Evolutionary conservation across 2,797 vertebrate species (phyloP).

Genomic region (Clarias pachynema): DNA sequence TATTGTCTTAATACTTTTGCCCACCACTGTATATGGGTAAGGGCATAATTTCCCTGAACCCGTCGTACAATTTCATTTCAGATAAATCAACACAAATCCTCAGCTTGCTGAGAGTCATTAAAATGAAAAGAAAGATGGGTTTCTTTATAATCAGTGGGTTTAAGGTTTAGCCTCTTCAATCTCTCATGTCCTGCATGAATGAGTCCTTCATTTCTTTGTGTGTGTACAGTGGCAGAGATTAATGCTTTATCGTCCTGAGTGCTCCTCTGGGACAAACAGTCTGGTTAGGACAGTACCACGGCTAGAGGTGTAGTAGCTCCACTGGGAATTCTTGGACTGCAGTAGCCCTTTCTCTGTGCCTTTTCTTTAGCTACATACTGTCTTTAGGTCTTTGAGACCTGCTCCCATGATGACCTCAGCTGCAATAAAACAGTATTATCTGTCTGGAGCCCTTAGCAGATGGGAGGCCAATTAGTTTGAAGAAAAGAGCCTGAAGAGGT

Average conservation of each 20-base stretch:
- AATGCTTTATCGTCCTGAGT: conserved; percentile 17
- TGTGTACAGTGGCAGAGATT: conserved; percentile 43
- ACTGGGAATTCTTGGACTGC: conserved; percentile 38
- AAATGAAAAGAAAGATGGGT: conserved; percentile 1
- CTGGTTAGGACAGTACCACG: conserved; percentile 47
- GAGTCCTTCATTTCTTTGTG: conserved; percentile 15
- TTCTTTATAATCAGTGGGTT: conserved; percentile 20
- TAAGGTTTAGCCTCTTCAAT: conserved; percentile 13
- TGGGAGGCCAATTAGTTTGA: conserved; percentile 73
- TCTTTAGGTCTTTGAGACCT: conserved; percentile 14
- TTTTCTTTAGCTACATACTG: conserved; percentile 7
- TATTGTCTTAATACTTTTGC: too few species aligned
- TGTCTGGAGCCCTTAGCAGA: conserved; percentile 70
- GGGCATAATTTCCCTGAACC: not conserved
- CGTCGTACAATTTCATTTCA: not conserved
- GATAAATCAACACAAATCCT: not conserved
- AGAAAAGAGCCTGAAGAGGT: conserved; percentile 47
- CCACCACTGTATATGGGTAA: not conserved
- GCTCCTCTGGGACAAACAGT: conserved; percentile 40
- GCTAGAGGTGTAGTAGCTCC: conserved; percentile 43
- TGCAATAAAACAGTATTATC: conserved; percentile 75
- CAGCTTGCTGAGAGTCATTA: not conserved
- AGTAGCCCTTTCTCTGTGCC: conserved; percentile 28
- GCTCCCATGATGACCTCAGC: conserved; percentile 74
- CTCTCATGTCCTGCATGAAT: conserved; percentile 24